Base-by-base conservation (phyloP, 2,888 invertebrate species). In the Clitarchus hookeri region DNA sequence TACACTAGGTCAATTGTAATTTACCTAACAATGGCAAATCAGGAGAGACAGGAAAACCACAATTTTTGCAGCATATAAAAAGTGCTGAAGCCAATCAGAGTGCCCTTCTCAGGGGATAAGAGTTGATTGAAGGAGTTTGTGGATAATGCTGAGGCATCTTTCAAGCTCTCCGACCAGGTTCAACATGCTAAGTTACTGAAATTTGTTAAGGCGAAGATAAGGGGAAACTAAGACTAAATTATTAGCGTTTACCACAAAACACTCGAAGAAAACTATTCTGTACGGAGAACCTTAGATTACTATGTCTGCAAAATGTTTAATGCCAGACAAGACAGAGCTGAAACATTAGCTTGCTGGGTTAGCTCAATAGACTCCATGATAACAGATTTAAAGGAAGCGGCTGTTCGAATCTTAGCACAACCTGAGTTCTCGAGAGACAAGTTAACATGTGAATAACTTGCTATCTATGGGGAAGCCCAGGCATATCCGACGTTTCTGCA, bases 151-250 rank as follows among this genome's bases (percentile, higher is more conserved):
- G 65, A 65, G 23, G 16, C 65, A 19, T 8, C 23, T 16, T 19
- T 16, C 19, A 6, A 65, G 65, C 16, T 65, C 4, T 6, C 16
- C 16, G 16, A 65, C 23, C 19, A 8, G 11, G 16, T 19, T 16
- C 19, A 65, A 19, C 65, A 65, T 65, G 65, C 4, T 65, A 65
- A 65, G 16, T 23, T 65, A 65, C 65, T 65, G 6, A 65, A 86
- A 44, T 86, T 86, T 44, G 48, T 86, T 13, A 84, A 86, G 84
- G 83, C 86, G 11, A 86, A 84, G 48, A 86, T 86, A 77, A 0
- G 86, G 86, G 0, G 84, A 83, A 19, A 25, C 84, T 26, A 86
- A 84, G 25, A 78, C 83, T 44, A 65, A 65, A 25, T 25, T 86
- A 13, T 16, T 86, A 65, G 86, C 86, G 0, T n/a, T 84, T 25